phyloP scores from a whole-genome alignment of 2,797 vertebrate species.

The Mormyrops boulengeri region DNA sequence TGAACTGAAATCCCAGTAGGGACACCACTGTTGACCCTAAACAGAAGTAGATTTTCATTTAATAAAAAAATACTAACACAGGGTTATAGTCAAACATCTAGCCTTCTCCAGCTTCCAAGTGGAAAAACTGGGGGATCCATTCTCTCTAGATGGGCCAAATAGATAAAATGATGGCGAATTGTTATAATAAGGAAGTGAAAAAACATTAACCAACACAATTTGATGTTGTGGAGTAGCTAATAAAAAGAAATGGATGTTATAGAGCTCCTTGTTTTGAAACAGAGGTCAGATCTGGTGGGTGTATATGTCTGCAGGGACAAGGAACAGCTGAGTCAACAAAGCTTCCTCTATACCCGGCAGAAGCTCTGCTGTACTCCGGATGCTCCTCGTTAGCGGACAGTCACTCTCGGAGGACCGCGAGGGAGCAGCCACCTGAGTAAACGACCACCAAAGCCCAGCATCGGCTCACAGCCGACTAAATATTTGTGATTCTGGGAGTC shows the following conservation, averaged over 20 bases:
- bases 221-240: background rate
- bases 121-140: background rate
- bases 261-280: background rate
- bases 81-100: background rate
- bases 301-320: background rate
- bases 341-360: background rate
- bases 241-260: background rate
- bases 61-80: background rate
- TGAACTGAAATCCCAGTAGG: background rate
- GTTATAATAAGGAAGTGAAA: background rate
- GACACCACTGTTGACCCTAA: background rate
- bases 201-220: background rate
- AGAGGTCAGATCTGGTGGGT: background rate
- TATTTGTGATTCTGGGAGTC: slow-evolving; percentile 15
- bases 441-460: slow-evolving; percentile 24
- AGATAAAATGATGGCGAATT: background rate
- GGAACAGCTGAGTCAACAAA: slow-evolving; percentile 26
- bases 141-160: background rate
- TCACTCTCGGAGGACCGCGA: background rate
- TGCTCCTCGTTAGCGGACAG: background rate
- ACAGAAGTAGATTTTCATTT: background rate
- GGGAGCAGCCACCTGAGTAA: slow-evolving; percentile 32
- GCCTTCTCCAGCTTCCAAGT: background rate
- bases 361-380: background rate
- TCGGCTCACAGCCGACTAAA: slow-evolving; percentile 38